Evolutionary conservation across 2,888 invertebrate genomes (phyloP).

Genomic region (Oscheius sp.): DNA sequence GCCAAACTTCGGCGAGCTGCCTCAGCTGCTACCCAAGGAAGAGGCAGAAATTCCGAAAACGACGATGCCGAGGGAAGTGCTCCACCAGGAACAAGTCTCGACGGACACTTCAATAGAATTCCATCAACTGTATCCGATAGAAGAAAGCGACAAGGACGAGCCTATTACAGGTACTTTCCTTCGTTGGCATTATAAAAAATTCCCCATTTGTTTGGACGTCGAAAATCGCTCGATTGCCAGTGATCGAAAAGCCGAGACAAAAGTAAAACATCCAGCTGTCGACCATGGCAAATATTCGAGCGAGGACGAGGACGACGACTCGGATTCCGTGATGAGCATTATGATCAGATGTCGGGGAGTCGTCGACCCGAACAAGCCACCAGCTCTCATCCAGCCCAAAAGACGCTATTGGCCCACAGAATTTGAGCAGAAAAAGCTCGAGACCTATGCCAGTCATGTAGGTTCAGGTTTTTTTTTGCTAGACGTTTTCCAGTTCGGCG

Average conservation of each 20-base stretch:
- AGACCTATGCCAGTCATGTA: conserved; percentile 4
- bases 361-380: background rate
- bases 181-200: background rate
- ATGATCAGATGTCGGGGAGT: conserved; percentile 3
- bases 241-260: too few relatives aligned
- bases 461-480: background rate
- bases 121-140: conserved; percentile 5
- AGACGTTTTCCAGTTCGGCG: background rate
- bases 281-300: background rate
- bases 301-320: conserved; percentile 2
- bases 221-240: background rate
- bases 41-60: background rate
- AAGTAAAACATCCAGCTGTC: too few relatives aligned
- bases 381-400: background rate
- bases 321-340: background rate
- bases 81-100: too few relatives aligned
- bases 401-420: background rate
- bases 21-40: too few relatives aligned
- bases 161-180: background rate
- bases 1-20: background rate
- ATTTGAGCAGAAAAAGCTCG: background rate
- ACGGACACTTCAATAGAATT: conserved; percentile 2
- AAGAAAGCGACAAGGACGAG: background rate
- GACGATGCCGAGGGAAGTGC: background rate
- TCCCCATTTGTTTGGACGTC: background rate